Base-by-base conservation (phyloP, 2,113 vertebrate species). In the Anseranas semipalmata region DNA sequence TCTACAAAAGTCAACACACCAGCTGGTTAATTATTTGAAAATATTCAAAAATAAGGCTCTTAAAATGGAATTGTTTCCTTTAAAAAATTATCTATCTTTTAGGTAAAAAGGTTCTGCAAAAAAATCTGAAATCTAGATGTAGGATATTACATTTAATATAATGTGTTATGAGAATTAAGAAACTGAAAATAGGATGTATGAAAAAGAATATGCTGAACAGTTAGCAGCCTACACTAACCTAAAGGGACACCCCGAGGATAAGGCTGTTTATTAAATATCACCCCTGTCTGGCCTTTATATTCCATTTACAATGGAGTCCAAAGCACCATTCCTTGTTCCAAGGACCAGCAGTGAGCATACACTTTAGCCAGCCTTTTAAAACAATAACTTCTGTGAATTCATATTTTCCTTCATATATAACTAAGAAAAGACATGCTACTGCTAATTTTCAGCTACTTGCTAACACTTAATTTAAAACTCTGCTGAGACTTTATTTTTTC, bases 371-470 rank as follows among this genome's bases (percentile, higher is more conserved):
- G 50, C 4, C 8, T 62, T 87, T 67, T 52, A 58, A 88, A 93
- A 72, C 25, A 85, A 32, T 41, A 6, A 9, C 55, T 59, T 89
- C 37, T 39, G 30, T 70, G 76, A 89, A 65, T 82, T 68, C 15
- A 46, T 22, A 13, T 75, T 82, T 93, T 87, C 24, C 35, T 87
- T 89, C 43, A 32, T 65, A 32, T 55, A 9, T 68, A 75, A 67
- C 18, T 43, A 53, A 65, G 60, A 63, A 91, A 80, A 93, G 22
- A 7, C 46, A 45, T 33, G 25, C 21, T 75, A 33, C 74, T 82
- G 66, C 27, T 95, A 63, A 85, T 82, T 95, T 89, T 91, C 77
- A 93, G 15, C 35, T 82, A 30, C 37, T 89, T 91, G 32, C 28
- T 82, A 75, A 75, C 46, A 46, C 7, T 89, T 73, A 71, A 85